phyloP scores from a whole-genome alignment of 2,888 invertebrate species.

The Drosophila paramelanica region DNA sequence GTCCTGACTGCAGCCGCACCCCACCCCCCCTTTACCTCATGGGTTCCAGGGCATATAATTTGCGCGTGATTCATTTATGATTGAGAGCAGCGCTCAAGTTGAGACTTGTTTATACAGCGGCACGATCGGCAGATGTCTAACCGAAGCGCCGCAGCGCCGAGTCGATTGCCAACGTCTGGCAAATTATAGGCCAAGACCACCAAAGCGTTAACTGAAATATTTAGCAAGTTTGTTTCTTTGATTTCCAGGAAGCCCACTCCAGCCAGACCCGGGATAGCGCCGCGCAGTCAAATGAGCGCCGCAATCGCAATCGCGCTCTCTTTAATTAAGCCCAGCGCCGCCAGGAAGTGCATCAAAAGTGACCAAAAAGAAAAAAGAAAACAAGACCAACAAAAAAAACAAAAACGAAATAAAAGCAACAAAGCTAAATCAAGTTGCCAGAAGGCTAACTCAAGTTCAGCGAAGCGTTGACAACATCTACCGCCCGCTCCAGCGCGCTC shows the following conservation, averaged over 20 bases:
- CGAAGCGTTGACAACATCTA: constrained; percentile 76
- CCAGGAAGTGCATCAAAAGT: constrained; percentile 63
- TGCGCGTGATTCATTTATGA: constrained; percentile 80
- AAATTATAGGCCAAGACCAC: constrained; percentile 82
- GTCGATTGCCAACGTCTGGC: constrained; percentile 66
- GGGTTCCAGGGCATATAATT: constrained; percentile 69
- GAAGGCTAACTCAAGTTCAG: constrained; percentile 54
- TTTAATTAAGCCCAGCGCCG: constrained; percentile 72
- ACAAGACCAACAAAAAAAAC: constrained; percentile 1
- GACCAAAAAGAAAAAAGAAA: constrained; percentile 34
- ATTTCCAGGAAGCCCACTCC: constrained; percentile 74
- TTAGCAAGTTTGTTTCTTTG: constrained; percentile 82
- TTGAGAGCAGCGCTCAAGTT: constrained; percentile 63
- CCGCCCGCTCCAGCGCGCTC: constrained; percentile 9
- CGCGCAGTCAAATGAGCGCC: constrained; percentile 70
- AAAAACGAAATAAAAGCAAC: constrained; percentile 7
- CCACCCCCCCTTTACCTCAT: constrained; percentile 7
- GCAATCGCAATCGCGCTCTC: constrained; percentile 52
- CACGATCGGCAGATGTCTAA: constrained; percentile 68
- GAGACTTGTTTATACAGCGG: constrained; percentile 60
- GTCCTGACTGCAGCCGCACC: constrained; percentile 32
- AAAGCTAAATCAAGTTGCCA: constrained; percentile 41
- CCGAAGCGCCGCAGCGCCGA: constrained; percentile 45
- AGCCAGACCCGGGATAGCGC: constrained; percentile 5
- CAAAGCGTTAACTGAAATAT: constrained; percentile 81